Base-by-base conservation (phyloP, 2,113 vertebrate genomes). In the Passerina amoena region DNA sequence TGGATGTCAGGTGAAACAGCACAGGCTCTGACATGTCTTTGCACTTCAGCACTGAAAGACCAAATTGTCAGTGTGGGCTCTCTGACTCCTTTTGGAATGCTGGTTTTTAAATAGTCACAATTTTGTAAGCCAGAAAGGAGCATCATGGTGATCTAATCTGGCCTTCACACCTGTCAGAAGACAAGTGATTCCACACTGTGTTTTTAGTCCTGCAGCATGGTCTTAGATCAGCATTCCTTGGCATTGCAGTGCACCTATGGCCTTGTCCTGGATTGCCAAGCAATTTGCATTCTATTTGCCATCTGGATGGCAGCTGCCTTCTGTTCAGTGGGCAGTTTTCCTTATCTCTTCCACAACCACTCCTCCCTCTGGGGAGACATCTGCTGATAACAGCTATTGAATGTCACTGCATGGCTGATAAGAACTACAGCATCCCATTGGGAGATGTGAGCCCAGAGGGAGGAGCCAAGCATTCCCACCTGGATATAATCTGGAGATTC, bases 61-160 rank as follows among this genome's bases (percentile, higher is more conserved):
- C 54, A 82, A 15, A 5, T 16, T 0, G 0, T 18, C 38, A 27
- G 4, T 1, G 1, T 25, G 50, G 31, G 23, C 6, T 61, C 1
- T 2, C 28, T 71, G 61, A 6, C 4, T 12, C 28, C 7, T 54
- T 72, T 19, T 28, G 17, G 33, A 59, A 28, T 27, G 10, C 2
- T 91, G 44, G 18, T 56, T 60, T 92, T 76, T 6, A 42, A 91
- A 77, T 24, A 31, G 28, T 65, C 59, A 28, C 33, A 82, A 33
- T 5, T 85, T 68, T 85, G 11, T 31, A 37, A 48, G 4, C 6
- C 57, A 70, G 87, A 88, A 66, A 80, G 59, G 54, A 69, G 21
- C 50, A 88, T 51, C 24, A 0, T 50, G 27, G 70, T 87, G 50
- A 85, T 40, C 59, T 56, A 47, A 48, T 77, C 75, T 85, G 78